phyloP scores from a whole-genome alignment of 2,888 invertebrate species.

The Eulithis prunata region DNA sequence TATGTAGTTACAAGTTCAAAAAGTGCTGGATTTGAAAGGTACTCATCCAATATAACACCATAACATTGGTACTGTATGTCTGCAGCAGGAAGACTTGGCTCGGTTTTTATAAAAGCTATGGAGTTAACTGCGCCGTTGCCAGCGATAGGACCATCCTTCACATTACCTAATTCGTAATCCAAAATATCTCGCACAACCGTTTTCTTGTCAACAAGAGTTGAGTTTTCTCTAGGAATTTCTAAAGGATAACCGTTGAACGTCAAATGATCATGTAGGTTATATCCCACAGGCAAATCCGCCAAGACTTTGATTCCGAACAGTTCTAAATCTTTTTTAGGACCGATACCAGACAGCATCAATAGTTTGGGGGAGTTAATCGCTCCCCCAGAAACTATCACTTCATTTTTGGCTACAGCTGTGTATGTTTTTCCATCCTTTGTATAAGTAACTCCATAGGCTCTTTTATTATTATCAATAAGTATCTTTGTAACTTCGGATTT shows the following conservation, averaged over 20 bases:
- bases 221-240: constrained; percentile 77
- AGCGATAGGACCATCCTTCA: constrained; percentile 77
- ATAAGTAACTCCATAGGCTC: constrained; percentile 64
- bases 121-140: constrained; percentile 81
- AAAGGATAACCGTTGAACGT: constrained; percentile 77
- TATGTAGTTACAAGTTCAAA: constrained; percentile 57
- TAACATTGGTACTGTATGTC: constrained; percentile 86
- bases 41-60: constrained; percentile 76
- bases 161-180: constrained; percentile 60
- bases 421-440: constrained; percentile 44
- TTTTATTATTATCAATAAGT: constrained; percentile 76
- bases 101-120: constrained; percentile 83
- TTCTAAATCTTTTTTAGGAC: constrained; percentile 60
- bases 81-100: constrained; percentile 76
- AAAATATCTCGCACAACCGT: constrained; percentile 67
- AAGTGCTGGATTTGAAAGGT: constrained; percentile 72
- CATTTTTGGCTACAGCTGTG: constrained; percentile 62
- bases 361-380: constrained; percentile 65
- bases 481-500: constrained; percentile 82
- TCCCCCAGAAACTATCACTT: constrained; percentile 67
- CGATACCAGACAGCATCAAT: constrained; percentile 70
- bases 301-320: constrained; percentile 55
- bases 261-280: constrained; percentile 71
- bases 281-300: constrained; percentile 65
- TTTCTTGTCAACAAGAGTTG: constrained; percentile 67